Evolutionary conservation across 2,888 invertebrate genomes (phyloP), one percentile per base, ranked within the genome.

Genomic region (Chloroclystis v-ata): DNA sequence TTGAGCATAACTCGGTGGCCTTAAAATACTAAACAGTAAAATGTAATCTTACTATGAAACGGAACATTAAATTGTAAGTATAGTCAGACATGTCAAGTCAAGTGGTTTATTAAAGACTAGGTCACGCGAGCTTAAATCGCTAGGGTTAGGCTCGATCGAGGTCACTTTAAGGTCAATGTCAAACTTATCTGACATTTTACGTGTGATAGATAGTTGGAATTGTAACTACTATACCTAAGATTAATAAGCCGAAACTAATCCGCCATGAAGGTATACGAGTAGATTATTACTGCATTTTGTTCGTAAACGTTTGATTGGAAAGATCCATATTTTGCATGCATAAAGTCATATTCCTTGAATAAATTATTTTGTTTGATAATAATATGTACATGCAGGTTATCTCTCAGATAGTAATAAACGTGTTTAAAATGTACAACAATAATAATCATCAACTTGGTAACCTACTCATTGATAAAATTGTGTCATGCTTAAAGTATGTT

Each of bases 211-310:
- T 13, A 32, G n/a, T 14, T 32, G 14, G 43, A 40, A 43, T 24
- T 40, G n/a, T 28, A 7, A 12, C 39, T 10, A 41, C n/a, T n/a
- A n/a, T n/a, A n/a, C n/a, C n/a, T 16, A 16, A n/a, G 6, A 14
- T 5, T n/a, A 33, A 33, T n/a, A 33, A 14, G 16, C 14, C 16
- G 16, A 25, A 44, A 24, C 32, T 57, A 53, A 63, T 63, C 55
- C 47, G 54, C 47, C n/a, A 57, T 57, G 63, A 67, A 63, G 53
- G 58, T 59, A 51, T 65, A 60, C 37, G 25, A 35, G 8, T 29
- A 13, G n/a, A n/a, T n/a, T n/a, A n/a, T n/a, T n/a, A n/a, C n/a
- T n/a, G n/a, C n/a, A n/a, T n/a, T n/a, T n/a, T n/a, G n/a, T n/a
- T n/a, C n/a, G n/a, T n/a, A n/a, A n/a, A n/a, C n/a, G n/a, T n/a